Evolutionary conservation across 2,113 vertebrate genomes (phyloP), one percentile per base, ranked within the genome.

Genomic region (Corvus moneduloides): DNA sequence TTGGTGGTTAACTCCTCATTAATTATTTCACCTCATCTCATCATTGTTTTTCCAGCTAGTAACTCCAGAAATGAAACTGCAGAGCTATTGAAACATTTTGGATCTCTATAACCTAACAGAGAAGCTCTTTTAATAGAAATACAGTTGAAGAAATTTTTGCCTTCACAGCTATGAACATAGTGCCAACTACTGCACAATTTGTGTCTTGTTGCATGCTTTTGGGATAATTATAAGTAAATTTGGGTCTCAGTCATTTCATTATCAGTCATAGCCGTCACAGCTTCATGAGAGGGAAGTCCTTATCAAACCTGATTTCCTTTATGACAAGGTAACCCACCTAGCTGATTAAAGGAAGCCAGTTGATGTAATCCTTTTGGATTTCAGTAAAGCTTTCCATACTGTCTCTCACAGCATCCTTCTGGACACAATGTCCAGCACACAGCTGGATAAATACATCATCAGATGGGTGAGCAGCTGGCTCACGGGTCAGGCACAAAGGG

Each of bases 401-500:
- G 46, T 62, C 8, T 61, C 46, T 62, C 48, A 33, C 22, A 61
- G 55, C 2, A 52, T 54, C 63, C 27, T 68, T 68, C 33, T 52
- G 28, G 27, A 44, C 39, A 12, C 2, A 62, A 33, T 33, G 12
- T 61, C 55, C 46, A 61, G 63, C 63, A 44, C 37, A 16, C 22
- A 52, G 63, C 33, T 69, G 63, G 55, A 77, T 61, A 69, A 54
- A 69, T 15, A 19, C 28, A 2, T 39, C 18, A 23, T 4, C 39
- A 0, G 3, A 28, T n/a, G 55, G 33, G 18, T 46, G 63, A 77
- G 6, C 37, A 46, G 1, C 28, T 19, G 63, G 28, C 54, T 23
- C 37, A 19, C 0, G 3, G 14, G 46, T 52, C 0, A 1, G 46
- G 19, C 15, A 24, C 23, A 33, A 16, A 69, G 64, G 19, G 8